phyloP scores from a whole-genome alignment of 2,888 invertebrate species.

The Margaritifera margaritifera region DNA sequence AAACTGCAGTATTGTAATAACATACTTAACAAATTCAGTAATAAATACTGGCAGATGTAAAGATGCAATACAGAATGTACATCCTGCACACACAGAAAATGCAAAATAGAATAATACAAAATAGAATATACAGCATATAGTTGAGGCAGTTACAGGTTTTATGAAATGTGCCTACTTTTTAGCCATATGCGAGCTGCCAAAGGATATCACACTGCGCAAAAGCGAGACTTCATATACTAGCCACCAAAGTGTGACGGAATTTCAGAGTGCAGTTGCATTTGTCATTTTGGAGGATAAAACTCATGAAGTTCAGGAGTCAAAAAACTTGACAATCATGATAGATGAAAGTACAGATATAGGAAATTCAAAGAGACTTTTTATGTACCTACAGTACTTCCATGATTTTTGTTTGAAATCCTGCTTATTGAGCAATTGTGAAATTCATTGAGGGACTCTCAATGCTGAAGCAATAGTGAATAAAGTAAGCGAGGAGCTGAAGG shows the following conservation, averaged over 20 bases:
- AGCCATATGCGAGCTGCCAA: constrained; percentile 12
- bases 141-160: not conserved
- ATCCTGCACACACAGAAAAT: too few species aligned
- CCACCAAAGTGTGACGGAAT: constrained; percentile 12
- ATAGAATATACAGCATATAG: too few species aligned
- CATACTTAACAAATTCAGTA: too few species aligned
- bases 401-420: constrained; percentile 4
- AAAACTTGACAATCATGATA: too few species aligned
- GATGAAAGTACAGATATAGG: too few species aligned
- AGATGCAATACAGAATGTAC: too few species aligned
- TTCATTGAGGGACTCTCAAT: constrained; percentile 7
- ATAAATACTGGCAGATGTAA: too few species aligned
- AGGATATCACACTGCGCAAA: constrained; percentile 3
- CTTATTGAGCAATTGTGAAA: constrained; percentile 13
- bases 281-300: constrained; percentile 10
- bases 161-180: constrained; percentile 6
- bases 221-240: constrained; percentile 1
- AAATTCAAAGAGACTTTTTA: constrained; percentile 19
- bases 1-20: too few species aligned
- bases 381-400: constrained; percentile 16
- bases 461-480: too few species aligned
- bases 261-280: constrained; percentile 13
- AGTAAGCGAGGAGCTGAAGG: too few species aligned
- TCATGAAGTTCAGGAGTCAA: too few species aligned
- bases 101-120: too few species aligned